These are phyloP conservation scores for Anguilla pacifica DNA, from an alignment of 2,797 vertebrate species.

Conservation along the genomic window DNA sequence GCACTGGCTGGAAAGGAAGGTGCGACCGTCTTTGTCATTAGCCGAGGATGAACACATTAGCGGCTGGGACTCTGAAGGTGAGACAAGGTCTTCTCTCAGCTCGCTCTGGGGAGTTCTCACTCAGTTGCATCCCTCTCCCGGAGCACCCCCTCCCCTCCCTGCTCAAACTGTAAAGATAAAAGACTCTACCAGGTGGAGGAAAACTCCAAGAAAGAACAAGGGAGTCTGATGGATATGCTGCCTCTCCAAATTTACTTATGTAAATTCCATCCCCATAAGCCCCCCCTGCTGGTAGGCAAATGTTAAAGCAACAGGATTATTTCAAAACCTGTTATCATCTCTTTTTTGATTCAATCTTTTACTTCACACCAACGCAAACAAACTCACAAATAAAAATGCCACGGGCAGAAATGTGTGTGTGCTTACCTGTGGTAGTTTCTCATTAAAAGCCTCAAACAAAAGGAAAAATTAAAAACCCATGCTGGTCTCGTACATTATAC, in stretches of 20 bases:
- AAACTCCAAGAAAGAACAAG: neutral
- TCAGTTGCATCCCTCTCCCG: neutral
- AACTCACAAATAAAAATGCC: neutral
- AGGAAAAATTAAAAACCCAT: neutral
- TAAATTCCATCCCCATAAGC: neutral
- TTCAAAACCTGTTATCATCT: constrained; percentile 13
- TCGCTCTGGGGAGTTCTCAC: neutral
- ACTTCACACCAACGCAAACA: neutral
- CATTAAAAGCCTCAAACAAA: neutral
- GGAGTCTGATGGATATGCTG: constrained; percentile 13
- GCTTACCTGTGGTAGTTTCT: neutral
- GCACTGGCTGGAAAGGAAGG: neutral
- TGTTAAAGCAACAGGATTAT: neutral
- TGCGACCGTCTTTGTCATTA: constrained; percentile 1
- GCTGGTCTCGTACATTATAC: neutral
- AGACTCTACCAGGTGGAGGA: neutral
- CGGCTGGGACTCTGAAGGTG: constrained; percentile 16
- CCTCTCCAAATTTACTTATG: constrained; percentile 14
- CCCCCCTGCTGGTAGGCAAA: neutral
- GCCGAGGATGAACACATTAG: neutral
- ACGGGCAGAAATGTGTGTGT: no score
- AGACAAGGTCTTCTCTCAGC: constrained; percentile 5
- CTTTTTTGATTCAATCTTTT: neutral
- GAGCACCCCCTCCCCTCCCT: neutral
- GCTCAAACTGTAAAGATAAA: neutral